Evolutionary conservation across 2,888 invertebrate genomes (phyloP).

Genomic region (Lumbricus terrestris): DNA sequence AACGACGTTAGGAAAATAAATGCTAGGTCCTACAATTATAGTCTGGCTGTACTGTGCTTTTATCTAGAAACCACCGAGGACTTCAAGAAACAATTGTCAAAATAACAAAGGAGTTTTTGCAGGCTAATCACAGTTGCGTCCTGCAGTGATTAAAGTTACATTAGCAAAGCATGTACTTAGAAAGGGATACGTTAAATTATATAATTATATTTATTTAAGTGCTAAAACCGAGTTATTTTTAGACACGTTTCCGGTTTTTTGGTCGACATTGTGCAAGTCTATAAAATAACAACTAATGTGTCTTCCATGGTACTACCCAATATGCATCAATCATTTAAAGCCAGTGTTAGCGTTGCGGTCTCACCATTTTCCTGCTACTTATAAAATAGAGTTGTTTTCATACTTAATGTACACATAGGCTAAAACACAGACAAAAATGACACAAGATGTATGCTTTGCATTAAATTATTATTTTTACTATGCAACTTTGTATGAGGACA

Average conservation of each 20-base stretch:
- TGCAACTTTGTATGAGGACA: too few species aligned
- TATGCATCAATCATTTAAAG: too few species aligned
- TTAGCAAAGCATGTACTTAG: background rate
- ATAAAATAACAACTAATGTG: background rate
- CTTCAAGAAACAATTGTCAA: background rate
- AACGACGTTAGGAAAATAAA: background rate
- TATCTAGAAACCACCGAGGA: background rate
- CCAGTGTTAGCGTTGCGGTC: background rate
- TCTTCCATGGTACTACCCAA: too few species aligned
- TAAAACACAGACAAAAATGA: background rate
- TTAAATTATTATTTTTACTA: too few species aligned
- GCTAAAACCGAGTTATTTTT: background rate
- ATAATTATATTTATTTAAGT: too few species aligned
- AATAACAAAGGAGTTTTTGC: background rate
- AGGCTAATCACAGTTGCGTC: background rate
- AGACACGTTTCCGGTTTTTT: background rate
- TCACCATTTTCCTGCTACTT: background rate
- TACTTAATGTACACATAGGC: background rate
- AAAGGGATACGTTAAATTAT: background rate
- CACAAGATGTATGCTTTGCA: background rate
- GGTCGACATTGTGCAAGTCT: too few species aligned
- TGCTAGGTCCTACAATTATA: too few species aligned
- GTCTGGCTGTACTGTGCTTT: too few species aligned
- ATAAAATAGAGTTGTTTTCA: background rate
- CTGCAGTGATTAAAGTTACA: background rate